Evolutionary conservation across 2,797 vertebrate genomes (phyloP).

Genomic region (Acrocephalus scirpaceus): DNA sequence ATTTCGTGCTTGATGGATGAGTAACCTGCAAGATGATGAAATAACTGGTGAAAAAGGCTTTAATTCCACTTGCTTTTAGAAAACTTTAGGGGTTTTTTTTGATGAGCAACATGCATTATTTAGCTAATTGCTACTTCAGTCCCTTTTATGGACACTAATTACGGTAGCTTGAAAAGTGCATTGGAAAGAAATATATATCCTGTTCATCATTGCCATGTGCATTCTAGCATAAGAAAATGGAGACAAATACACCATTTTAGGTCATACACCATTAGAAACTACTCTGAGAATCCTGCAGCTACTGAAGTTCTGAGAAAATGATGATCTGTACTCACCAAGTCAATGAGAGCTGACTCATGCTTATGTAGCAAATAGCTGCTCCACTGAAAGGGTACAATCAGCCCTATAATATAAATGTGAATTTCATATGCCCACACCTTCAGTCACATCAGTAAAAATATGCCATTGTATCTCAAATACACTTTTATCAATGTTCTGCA

Average conservation of each 20-base stretch:
- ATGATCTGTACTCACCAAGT: neutral
- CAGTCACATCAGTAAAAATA: neutral
- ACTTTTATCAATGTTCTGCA: neutral
- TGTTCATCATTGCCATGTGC: neutral
- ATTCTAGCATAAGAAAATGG: neutral
- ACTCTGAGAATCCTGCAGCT: neutral
- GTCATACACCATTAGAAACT: neutral
- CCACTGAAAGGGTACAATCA: neutral
- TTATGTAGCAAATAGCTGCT: slow-evolving; percentile 10
- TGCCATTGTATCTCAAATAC: neutral
- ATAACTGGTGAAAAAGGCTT: neutral
- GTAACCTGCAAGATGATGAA: neutral
- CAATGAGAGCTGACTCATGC: slow-evolving; percentile 23
- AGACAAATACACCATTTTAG: neutral
- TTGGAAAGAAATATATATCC: neutral
- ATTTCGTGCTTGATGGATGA: neutral
- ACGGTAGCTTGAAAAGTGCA: neutral
- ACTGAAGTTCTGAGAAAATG: slow-evolving; percentile 1
- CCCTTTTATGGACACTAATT: slow-evolving; percentile 24
- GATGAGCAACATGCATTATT: slow-evolving; percentile 33
- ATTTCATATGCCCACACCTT: neutral
- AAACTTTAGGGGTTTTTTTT: neutral
- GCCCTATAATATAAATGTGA: neutral
- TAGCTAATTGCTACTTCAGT: slow-evolving; percentile 41
- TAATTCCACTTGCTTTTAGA: neutral